phyloP scores from a whole-genome alignment of 2,888 invertebrate genomes.

The Ditylenchus weischeri region DNA sequence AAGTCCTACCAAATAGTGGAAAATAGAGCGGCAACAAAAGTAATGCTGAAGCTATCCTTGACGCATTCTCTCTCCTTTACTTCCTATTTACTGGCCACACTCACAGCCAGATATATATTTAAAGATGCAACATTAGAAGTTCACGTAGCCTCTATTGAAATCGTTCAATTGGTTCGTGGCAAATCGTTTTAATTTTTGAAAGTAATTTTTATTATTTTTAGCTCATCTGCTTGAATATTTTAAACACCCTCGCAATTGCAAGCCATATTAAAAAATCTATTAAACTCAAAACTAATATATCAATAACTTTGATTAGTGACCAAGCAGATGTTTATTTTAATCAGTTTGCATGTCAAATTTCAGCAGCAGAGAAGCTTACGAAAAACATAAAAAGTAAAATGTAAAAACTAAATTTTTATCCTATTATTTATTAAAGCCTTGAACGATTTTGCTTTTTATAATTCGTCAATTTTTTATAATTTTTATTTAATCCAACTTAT shows the following conservation, averaged over 20 bases:
- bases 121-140: neutral
- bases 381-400: too few species aligned
- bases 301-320: neutral
- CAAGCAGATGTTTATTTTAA: conserved; percentile 3
- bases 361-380: neutral
- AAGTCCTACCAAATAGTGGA: conserved; percentile 10
- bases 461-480: too few species aligned
- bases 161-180: neutral
- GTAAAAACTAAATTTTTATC: too few species aligned
- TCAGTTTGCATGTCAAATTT: neutral
- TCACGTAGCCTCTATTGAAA: neutral
- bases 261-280: neutral
- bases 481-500: too few species aligned
- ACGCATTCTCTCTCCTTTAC: neutral
- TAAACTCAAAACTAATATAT: neutral
- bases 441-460: too few species aligned
- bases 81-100: neutral
- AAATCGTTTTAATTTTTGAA: neutral
- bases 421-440: too few species aligned
- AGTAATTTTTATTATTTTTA: neutral
- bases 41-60: neutral
- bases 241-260: neutral
- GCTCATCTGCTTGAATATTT: neutral
- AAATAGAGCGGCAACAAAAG: neutral
- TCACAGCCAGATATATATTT: neutral